A percentile compares a stretch with the other conserved stretches of the same genome.
These are phyloP conservation scores for Tolmerus cingulatus DNA, from an alignment of 2,888 invertebrate species.

Conservation along the genomic window DNA sequence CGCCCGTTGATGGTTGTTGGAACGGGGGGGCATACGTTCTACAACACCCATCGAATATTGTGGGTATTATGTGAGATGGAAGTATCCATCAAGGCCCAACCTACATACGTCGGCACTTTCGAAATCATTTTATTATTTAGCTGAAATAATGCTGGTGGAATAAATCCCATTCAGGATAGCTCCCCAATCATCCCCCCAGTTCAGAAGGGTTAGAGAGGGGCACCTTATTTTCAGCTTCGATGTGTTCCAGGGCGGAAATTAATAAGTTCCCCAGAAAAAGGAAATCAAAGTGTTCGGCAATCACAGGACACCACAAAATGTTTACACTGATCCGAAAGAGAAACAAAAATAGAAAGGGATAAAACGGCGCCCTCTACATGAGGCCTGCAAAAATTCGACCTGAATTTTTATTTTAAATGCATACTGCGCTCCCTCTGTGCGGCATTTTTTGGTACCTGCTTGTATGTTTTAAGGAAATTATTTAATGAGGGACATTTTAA, in stretches of 20 bases:
- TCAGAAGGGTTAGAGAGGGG: background rate
- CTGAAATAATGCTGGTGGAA: conserved; percentile 6
- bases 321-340: background rate
- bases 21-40: background rate
- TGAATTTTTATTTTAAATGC: background rate
- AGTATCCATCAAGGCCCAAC: background rate
- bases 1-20: background rate
- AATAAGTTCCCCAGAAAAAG: background rate
- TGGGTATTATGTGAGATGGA: background rate
- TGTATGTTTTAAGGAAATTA: background rate
- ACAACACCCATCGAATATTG: background rate
- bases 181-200: background rate
- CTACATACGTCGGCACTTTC: background rate
- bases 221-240: background rate
- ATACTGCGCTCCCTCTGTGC: background rate
- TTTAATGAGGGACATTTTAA: background rate
- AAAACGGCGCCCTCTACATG: background rate
- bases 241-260: background rate
- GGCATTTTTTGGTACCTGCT: background rate
- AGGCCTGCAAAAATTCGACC: background rate
- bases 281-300: background rate
- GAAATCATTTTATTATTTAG: conserved; percentile 6
- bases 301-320: background rate
- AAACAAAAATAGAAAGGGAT: background rate
- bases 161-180: background rate